Conservation (phyloP, 2,113 vertebrate species). For the Sardina pilchardus region DNA sequence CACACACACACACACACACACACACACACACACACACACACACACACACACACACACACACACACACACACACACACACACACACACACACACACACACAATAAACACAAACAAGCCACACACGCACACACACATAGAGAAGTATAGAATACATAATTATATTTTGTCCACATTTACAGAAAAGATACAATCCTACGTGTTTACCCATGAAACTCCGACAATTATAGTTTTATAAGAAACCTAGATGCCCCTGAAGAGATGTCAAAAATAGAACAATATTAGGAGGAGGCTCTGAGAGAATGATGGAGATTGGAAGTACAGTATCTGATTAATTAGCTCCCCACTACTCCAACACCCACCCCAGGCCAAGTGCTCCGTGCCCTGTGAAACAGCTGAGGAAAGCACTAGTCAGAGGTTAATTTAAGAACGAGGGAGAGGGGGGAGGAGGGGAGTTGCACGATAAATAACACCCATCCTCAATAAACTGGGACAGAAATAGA, state of each 20-base stretch:
- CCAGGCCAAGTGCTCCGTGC: no score
- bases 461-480: constrained; percentile 41
- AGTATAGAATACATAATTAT: background rate
- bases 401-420: constrained; percentile 43
- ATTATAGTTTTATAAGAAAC: background rate
- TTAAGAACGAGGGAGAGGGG: constrained; percentile 23
- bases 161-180: no score
- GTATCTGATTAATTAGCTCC: background rate
- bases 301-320: background rate
- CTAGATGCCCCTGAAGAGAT: background rate
- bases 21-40: background rate
- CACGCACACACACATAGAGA: constrained; percentile 8
- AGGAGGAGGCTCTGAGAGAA: background rate
- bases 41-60: background rate
- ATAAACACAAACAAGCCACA: background rate
- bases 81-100: background rate
- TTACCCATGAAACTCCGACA: no score
- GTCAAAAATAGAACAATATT: background rate
- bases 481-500: constrained; percentile 37
- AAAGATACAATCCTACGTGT: background rate
- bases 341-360: background rate
- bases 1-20: constrained; percentile 16
- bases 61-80: constrained; percentile 12
- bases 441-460: constrained; percentile 10
- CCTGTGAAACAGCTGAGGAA: constrained; percentile 34